Base-by-base conservation (phyloP, 1,140 invertebrate genomes). In the Drosophila bipectinata region DNA sequence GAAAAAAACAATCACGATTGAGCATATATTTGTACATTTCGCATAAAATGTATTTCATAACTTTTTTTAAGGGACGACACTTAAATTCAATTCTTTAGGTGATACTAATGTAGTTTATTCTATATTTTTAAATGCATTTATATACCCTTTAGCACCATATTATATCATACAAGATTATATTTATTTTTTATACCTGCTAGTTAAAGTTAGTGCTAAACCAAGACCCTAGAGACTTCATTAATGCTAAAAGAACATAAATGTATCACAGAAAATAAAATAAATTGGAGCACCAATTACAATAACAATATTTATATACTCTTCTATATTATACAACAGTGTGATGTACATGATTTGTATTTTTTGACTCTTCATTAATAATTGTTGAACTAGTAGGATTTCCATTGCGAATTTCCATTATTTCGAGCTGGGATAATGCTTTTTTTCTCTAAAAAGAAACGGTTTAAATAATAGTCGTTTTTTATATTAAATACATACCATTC, bases 381-480 rank as follows among this genome's bases (percentile, higher is more conserved):
- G 51, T 34, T 32, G 28, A 34, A 30, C 5, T 15, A 9, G 14
- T 2, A 18, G 9, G 1, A 10, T 26, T 30, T 34, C 10, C 8
- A 26, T 28, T 15, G 14, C 9, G 4, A 14, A 7, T 44, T 4
- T 12, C 39, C 4, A 9, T 12, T 56, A 7, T 69, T 62, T n/a
- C 83, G 48, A 39, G 69, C 41, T 14, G 41, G 8, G 5, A 61
- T 10, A 67, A 28, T 24, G 71, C 72, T 15, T 90, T 84, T 83
- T 91, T 91, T 8, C 77, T 83, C 90, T 91, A 51, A 15, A 30
- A 68, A 44, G 6, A 18, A 44, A 44, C 6, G 5, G 2, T 18
- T 15, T 44, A 15, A 47, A 30, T 55, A 14, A 39, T 12, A 39
- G 37, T 39, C 0, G 10, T 61, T 0, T 26, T 30, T 12, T 10